phyloP scores from a whole-genome alignment of 2,113 vertebrate genomes.

The Entelurus aequoreus region DNA sequence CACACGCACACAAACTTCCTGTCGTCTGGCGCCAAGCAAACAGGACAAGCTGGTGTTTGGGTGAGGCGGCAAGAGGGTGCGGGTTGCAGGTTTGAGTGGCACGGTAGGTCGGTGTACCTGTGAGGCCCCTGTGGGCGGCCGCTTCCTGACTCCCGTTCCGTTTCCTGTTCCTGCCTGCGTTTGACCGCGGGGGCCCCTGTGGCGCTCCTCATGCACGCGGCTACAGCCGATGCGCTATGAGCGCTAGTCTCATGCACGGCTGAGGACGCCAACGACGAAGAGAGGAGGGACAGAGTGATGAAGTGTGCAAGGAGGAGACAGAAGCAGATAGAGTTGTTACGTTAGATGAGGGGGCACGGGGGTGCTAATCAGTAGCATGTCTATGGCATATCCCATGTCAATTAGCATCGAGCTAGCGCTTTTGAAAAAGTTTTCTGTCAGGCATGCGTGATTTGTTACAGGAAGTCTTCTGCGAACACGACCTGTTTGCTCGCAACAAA shows the following conservation, averaged over 20 bases:
- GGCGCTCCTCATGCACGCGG: slow-evolving; percentile 72
- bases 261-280: slow-evolving; percentile 59
- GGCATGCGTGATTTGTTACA: too few relatives aligned
- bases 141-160: slow-evolving; percentile 64
- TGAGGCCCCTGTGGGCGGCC: slow-evolving; percentile 55
- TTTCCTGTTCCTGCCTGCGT: slow-evolving; percentile 68
- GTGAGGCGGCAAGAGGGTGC: slow-evolving; percentile 22
- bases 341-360: neutral
- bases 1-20: slow-evolving; percentile 20
- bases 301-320: slow-evolving; percentile 22
- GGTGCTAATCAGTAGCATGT: too few relatives aligned
- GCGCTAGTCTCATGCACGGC: slow-evolving; percentile 73
- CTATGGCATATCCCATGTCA: too few relatives aligned
- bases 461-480: too few relatives aligned
- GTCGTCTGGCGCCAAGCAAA: slow-evolving; percentile 34
- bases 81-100: slow-evolving; percentile 18
- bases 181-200: slow-evolving; percentile 54
- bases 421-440: too few relatives aligned
- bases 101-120: slow-evolving; percentile 55
- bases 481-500: too few relatives aligned
- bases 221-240: slow-evolving; percentile 71
- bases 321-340: slow-evolving; percentile 10
- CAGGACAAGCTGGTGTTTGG: neutral
- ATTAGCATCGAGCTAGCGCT: too few relatives aligned
- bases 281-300: slow-evolving; percentile 35